phyloP scores from a whole-genome alignment of 2,113 vertebrate genomes.

The Zosterops borbonicus region DNA sequence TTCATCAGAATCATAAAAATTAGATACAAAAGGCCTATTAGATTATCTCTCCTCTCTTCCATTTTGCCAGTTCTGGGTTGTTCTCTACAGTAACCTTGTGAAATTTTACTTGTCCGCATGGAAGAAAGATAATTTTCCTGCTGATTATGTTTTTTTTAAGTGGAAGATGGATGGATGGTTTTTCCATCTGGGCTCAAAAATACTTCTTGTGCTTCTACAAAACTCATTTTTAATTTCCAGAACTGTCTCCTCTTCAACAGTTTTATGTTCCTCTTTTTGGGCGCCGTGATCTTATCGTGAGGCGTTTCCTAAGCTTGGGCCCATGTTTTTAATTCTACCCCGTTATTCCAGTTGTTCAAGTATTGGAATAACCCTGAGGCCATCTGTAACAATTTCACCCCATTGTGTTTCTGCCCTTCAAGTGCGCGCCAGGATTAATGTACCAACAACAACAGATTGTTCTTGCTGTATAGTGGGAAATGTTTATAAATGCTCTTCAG shows the following conservation, averaged over 20 bases:
- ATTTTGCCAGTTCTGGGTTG: not conserved
- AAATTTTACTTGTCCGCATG: not conserved
- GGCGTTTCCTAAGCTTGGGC: not conserved
- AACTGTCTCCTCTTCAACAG: not conserved
- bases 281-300: not conserved
- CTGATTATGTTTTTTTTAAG: not conserved
- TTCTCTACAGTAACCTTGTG: constrained; percentile 1
- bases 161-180: not conserved
- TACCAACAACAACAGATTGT: not conserved
- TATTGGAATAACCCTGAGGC: constrained; percentile 24
- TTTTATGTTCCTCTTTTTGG: not conserved
- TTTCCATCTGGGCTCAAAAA: not conserved
- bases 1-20: constrained; percentile 35
- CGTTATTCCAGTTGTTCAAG: not conserved
- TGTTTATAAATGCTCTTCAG: not conserved
- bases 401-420: constrained; percentile 31
- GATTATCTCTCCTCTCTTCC: constrained; percentile 2
- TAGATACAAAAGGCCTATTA: constrained; percentile 4
- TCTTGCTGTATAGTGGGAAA: not conserved
- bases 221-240: not conserved
- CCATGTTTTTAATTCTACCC: not conserved
- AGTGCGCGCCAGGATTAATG: constrained; percentile 2
- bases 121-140: not conserved
- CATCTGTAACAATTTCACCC: constrained; percentile 18
- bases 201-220: not conserved